Percentiles rank a stretch among this genome's conserved stretches.
These are phyloP conservation scores for Oreortyx pictus DNA, from an alignment of 2,797 vertebrate genomes.

Conservation along the genomic window DNA sequence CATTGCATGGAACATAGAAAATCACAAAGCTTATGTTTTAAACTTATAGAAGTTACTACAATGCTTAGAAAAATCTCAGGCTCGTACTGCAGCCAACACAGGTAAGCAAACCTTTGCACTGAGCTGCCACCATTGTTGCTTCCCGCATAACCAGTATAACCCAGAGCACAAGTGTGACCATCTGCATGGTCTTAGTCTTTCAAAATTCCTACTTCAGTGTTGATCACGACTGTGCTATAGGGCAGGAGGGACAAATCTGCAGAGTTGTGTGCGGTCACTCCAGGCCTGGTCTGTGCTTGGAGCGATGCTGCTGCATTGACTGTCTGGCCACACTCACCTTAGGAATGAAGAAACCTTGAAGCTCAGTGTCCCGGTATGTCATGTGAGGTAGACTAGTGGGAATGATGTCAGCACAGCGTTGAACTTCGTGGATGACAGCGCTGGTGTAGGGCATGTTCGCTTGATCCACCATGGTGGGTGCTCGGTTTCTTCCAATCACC, in stretches of 20 bases:
- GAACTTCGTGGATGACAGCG: conserved; percentile 75
- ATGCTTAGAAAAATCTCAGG: neutral
- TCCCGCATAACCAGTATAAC: neutral
- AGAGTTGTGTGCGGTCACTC: neutral
- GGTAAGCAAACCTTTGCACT: too few species aligned
- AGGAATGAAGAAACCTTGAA: conserved; percentile 75
- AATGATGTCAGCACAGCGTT: neutral
- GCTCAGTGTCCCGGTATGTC: conserved; percentile 61
- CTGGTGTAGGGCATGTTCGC: conserved; percentile 74
- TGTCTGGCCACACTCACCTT: conserved; percentile 34
- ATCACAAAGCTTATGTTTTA: neutral
- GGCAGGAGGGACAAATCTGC: neutral
- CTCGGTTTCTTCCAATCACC: conserved; percentile 71
- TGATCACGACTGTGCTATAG: neutral
- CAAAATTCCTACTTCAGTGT: neutral
- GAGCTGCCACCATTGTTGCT: neutral
- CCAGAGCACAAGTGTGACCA: neutral
- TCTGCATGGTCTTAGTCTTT: neutral
- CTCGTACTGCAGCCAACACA: neutral
- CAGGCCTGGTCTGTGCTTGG: neutral
- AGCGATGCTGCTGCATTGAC: neutral
- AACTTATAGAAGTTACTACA: neutral
- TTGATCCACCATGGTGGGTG: conserved; percentile 65
- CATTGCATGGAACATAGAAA: neutral
- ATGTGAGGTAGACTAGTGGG: conserved; percentile 35